Base-by-base conservation (phyloP, 2,888 invertebrate genomes). In the Pteria penguin region DNA sequence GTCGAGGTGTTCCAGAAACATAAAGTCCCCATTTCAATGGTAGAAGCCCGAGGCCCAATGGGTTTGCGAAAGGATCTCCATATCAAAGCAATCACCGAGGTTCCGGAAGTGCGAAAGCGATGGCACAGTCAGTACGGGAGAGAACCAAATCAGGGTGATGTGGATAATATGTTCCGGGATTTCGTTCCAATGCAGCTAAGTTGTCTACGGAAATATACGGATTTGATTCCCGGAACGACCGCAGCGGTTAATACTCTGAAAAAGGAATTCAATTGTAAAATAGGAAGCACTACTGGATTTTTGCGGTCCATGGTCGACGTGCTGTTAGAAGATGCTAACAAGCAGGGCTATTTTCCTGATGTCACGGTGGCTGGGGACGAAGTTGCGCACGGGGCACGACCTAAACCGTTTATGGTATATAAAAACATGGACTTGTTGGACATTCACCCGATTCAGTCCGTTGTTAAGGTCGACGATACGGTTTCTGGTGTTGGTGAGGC, bases 361-460 rank as follows among this genome's bases (percentile, higher is more conserved):
- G 85, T 82, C 4, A 81, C 88, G 3, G 92, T 92, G 0, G 88
- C 92, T 27, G 90, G 92, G 0, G 92, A 92, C 81, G 92, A 92
- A 77, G 92, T 92, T 0, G 81, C 87, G 1, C 71, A 90, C 27
- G 91, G 90, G 18, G 88, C 90, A 0, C 84, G 92, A 27, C 92
- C 92, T 8, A 90, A 90, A 72, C 92, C 92, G 0, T 90, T 90
- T 77, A 92, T 92, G 92, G 84, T 92, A n/a, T 92, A 90, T 83
- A 80, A 85, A n/a, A 92, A 91, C 78, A 86, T 92, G 70, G 92
- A 92, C 65, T 80, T 91, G 11, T 77, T 92, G 26, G 89, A 91
- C 78, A 87, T 92, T 3, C 82, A 84, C 70, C 91, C 91, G 1
- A 89, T 91, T 24, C 86, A 90, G 73, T 84, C 90, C 0, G 89